Base-by-base conservation (phyloP, 2,113 vertebrate genomes). In the Alligator sinensis region DNA sequence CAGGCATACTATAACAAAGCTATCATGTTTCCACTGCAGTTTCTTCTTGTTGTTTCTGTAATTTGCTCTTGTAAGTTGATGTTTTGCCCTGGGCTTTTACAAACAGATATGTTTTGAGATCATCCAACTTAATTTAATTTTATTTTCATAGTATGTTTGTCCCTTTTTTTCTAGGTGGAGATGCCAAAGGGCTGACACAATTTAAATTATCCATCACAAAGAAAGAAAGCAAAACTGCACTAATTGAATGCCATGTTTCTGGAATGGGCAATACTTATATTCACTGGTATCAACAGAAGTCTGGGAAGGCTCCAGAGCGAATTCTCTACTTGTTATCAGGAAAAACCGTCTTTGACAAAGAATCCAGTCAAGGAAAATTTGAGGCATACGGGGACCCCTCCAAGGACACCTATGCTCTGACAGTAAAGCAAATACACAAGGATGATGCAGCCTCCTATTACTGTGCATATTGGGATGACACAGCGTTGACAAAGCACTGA, bases 401-500 rank as follows among this genome's bases (percentile, higher is more conserved):
- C 25, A 2, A 74, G 1, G 38, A 19, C 2, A 34, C 59, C 3
- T 68, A 30, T 4, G 86, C 75, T 22, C 92, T 96, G 38, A 78
- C 80, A 55, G 89, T 95, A 57, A 66, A 95, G 17, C 1, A 12
- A 38, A 24, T 93, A 18, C 34, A 6, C 0, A 80, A 9, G 24
- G 75, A 76, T 5, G 95, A 94, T 3, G 34, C 61, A 0, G 88
- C 70, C 3, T 91, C 63, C 12, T 97, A 96, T 60, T 97, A 91
- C 82, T 96, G 96, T 0, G 88, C 93, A 9, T 70, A 3, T 5
- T 97, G 95, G 64, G 59, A 27, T n/a, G 0, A 1, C 24, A 58
- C n/a, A 59, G 7, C 24, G 78, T 58, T 62, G 38, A 61, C 22
- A 76, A 76, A 59, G 24, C 14, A 14, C 8, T 2, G 0, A 30